Conservation (phyloP, 1,140 invertebrate species). For the Himalopsyche phryganea region DNA sequence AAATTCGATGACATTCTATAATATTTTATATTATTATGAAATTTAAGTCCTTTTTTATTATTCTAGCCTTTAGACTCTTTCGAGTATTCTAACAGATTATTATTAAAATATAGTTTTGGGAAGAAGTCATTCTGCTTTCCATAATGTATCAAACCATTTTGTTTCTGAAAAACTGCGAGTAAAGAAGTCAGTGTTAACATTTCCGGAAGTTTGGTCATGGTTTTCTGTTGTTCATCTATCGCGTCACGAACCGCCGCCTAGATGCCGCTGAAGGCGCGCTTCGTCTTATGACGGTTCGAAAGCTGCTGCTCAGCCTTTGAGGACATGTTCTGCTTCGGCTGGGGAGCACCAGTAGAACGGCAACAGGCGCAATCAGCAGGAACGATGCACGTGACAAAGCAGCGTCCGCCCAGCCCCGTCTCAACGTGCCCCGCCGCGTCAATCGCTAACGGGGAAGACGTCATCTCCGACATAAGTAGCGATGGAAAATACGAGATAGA, state of each 20-base stretch:
- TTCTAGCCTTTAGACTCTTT: too few species aligned
- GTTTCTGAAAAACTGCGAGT: too few species aligned
- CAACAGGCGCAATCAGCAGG: slow-evolving; percentile 8
- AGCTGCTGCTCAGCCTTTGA: slow-evolving; percentile 30
- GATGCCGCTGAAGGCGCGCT: slow-evolving; percentile 25
- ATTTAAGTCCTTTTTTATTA: too few species aligned
- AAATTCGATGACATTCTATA: too few species aligned
- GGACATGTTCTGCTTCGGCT: slow-evolving; percentile 33
- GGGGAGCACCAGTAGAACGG: slow-evolving; percentile 20
- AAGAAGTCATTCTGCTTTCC: too few species aligned
- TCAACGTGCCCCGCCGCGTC: background rate
- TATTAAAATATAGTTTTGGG: too few species aligned
- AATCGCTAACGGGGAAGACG: slow-evolving; percentile 7
- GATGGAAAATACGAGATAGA: slow-evolving; percentile 33
- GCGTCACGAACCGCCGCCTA: slow-evolving; percentile 4
- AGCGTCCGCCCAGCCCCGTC: background rate
- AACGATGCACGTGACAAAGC: background rate
- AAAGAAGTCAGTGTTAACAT: too few species aligned
- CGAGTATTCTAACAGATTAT: too few species aligned
- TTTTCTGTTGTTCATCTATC: too few species aligned
- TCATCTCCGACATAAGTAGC: slow-evolving; percentile 31
- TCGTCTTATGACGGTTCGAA: slow-evolving; percentile 32
- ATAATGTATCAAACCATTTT: too few species aligned
- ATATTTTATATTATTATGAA: too few species aligned
- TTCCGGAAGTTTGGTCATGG: too few species aligned